Evolutionary conservation across 2,113 vertebrate genomes (phyloP), one percentile per base, ranked within the genome.

Genomic region (Serinus canaria): DNA sequence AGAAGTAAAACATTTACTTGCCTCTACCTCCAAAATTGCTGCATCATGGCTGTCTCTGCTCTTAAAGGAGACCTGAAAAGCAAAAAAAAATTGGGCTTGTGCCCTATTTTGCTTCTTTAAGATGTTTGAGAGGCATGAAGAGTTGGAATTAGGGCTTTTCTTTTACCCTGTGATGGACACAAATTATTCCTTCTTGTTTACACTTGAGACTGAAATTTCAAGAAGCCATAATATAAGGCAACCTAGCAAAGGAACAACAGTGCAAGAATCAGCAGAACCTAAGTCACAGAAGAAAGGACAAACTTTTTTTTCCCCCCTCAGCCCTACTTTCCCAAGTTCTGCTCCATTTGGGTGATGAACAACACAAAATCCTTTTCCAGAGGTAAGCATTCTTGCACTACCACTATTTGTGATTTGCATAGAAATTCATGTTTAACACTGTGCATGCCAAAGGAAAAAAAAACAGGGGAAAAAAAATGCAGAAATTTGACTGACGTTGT

Each of bases 1-100:
- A 95, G 46, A 43, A 96, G 94, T 89, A 89, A 96, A 96, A 96
- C 76, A 93, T 95, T 96, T 96, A 96, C 96, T 97, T 96, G 96
- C 95, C 96, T 96, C 95, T 96, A 96, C 95, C 95, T 96, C 96
- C 94, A 96, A 96, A 97, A 97, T 60, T 95, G 95, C 90, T 96
- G 94, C 83, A 90, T 95, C 96, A 96, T 93, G 92, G 95, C 6
- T 96, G 90, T 90, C 93, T 96, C 82, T 97, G 96, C 66, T 97
- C 95, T 95, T 97, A 96, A 95, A 97, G 92, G 83, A 96, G 80
- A 97, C 76, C 95, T 97, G 96, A 93, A 97, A 96, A 95, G 94
- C 79, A 96, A 97, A 96, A 94, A 83, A 90, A 86, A 69, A 94
- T 95, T 88, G 94, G 95, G 95, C 95, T 96, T 97, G 95, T 94